Base-by-base conservation (phyloP, 1,140 invertebrate species). In the Musca domestica region DNA sequence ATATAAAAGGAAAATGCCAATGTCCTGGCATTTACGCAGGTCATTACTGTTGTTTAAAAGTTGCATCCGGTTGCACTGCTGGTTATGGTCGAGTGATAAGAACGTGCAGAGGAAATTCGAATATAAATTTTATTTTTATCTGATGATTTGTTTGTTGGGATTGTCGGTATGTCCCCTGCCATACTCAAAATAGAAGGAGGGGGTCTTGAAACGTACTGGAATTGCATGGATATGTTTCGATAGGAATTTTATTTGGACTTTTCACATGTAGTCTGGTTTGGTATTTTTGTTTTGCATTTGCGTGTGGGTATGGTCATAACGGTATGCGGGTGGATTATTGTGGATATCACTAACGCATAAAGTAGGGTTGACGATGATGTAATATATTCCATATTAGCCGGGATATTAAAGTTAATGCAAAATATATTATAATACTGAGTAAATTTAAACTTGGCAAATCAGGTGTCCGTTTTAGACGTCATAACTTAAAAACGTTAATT, bases 31-130 rank as follows among this genome's bases (percentile, higher is more conserved):
- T 51, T 41, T 22, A 61, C 56, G 56, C 27, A 61, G 56, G 56
- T 61, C 56, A 61, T 48, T 64, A n/a, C 17, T 64, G 64, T 25
- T 49, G 34, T 49, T 19, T 22, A 51, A 19, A 22, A 22, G 30
- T 23, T 54, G 49, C 66, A 67, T 56, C 73, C 64, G 63, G 70
- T 66, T 70, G 68, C 56, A 61, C 17, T 61, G 27, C 27, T 74
- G 66, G 66, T 70, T 47, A 69, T 70, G 76, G 34, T 77, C 72
- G 27, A 19, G n/a, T 64, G 63, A 64, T 64, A 66, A 54, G 47
- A 52, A 66, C 27, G 49, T 66, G 65, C 48, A 66, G 49, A 51
- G 65, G 65, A 66, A 66, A 66, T 54, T 20, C 65, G 65, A 51
- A 66, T 66, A 66, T 66, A 66, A 66, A 66, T 66, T 66, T 54